These are phyloP conservation scores for Ifrita kowaldi DNA, from an alignment of 2,113 vertebrate species.

Conservation along the genomic window DNA sequence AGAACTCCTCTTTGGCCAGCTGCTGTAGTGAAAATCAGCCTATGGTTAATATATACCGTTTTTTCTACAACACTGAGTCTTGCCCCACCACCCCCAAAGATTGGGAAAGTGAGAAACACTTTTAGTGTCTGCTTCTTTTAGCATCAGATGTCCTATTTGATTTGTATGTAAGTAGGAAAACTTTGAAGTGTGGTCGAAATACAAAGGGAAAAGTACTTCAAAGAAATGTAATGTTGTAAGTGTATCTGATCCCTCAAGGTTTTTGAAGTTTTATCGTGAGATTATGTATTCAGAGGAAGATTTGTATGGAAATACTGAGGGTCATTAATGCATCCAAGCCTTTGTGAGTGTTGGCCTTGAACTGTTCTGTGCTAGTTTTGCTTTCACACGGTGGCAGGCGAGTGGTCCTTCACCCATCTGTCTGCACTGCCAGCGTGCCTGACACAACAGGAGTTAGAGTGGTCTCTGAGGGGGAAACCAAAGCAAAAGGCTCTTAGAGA, in stretches of 20 bases:
- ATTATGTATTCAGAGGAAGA: background rate
- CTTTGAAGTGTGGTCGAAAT: background rate
- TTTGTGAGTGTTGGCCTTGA: background rate
- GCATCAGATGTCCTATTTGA: background rate
- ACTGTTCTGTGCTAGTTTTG: background rate
- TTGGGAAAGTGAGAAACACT: background rate
- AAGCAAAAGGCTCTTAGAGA: background rate
- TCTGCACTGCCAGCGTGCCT: background rate
- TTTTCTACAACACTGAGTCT: background rate
- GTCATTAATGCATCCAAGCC: background rate
- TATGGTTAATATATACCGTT: background rate
- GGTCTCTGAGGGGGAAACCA: background rate
- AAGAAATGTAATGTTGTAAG: background rate
- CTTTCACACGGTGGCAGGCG: fast-evolving
- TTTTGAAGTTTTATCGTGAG: constrained; percentile 33
- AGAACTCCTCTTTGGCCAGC: background rate
- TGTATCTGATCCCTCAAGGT: background rate
- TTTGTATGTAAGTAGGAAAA: constrained; percentile 2
- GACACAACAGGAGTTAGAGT: background rate
- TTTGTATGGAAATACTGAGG: background rate
- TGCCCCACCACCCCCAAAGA: background rate
- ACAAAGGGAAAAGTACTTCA: constrained; percentile 13
- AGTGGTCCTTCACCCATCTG: background rate
- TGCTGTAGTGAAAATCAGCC: background rate
- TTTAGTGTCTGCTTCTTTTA: background rate